Evolutionary conservation across 1,140 invertebrate species (phyloP), one percentile per base, ranked within the genome.

Genomic region (Hermatobates lingyangjiaoensis): DNA sequence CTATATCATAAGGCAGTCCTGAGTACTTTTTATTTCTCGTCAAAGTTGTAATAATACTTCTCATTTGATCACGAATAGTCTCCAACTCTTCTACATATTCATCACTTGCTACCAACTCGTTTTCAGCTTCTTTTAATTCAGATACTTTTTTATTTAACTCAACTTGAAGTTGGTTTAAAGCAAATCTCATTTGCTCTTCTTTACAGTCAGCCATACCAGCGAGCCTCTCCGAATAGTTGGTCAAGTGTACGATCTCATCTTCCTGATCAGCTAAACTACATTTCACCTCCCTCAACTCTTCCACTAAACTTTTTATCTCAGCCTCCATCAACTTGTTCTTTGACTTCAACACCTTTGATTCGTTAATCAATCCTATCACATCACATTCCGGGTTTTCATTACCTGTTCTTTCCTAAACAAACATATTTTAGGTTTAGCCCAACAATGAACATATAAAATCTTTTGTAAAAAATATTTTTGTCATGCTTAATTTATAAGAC

Each of bases 241-340:
- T 51, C 1, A 51, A 24, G 2, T 26, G 20, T 5, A 7, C 23
- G 1, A 51, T 51, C 38, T 51, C 50, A 51, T 51, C 50, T 28
- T 51, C 50, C 38, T 51, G 50, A 30, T 51, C 50, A 24, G 24
- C 40, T 14, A 51, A 5, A 12, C 20, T 45, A 38, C 50, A 51
- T 34, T 23, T 45, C 14, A 51, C 27, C 28, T 45, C 40, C 1
- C 24, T 42, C 18, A 50, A 23, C 39, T 50, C 39, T 10, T 42
- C 7, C 5, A 4, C 21, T 20, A 42, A 4, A 4, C 21, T 20
- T 4, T 4, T 5, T 14, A 18, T 42, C 21, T 42, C 39, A 42
- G 7, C 21, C 21, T 42, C 7, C 18, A 42, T 18, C 5, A 42
- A 12, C 21, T 4, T 18, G 5, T 18, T 20, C 18, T 42, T 42